Evolutionary conservation across 2,797 vertebrate genomes (phyloP).

Genomic region (Kryptolebias ocellatus): DNA sequence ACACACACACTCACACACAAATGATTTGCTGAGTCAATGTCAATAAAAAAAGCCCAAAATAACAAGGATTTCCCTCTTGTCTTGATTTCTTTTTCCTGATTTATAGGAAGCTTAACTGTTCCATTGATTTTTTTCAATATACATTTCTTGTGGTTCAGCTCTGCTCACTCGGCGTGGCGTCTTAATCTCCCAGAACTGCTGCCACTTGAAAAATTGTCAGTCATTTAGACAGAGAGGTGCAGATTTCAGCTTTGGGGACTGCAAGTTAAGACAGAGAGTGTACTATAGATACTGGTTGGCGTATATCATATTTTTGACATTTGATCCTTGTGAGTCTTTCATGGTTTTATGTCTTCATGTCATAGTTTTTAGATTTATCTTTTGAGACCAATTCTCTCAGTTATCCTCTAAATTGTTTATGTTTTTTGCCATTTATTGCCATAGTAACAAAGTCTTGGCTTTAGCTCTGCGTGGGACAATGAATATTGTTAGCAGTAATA

Average conservation of each 20-base stretch:
- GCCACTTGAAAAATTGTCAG: conserved; percentile 64
- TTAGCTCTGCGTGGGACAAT: conserved; percentile 19
- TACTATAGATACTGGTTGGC: conserved; percentile 7
- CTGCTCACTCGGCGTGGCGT: conserved; percentile 49
- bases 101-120: conserved; percentile 62
- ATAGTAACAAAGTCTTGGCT: conserved; percentile 52
- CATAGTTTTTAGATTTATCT: conserved; percentile 12
- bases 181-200: conserved; percentile 63
- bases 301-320: conserved; percentile 4
- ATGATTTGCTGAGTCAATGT: conserved; percentile 56
- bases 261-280: conserved; percentile 26
- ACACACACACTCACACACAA: conserved; percentile 30
- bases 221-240: conserved; percentile 40
- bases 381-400: conserved; percentile 20
- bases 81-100: conserved; percentile 53
- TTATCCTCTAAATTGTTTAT: conserved; percentile 54
- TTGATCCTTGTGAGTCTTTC: conserved; percentile 5
- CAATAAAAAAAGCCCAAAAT: conserved; percentile 47
- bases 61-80: conserved; percentile 44
- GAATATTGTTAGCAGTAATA: conserved; percentile 26
- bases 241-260: conserved; percentile 45
- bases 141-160: conserved; percentile 54
- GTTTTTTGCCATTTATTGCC: conserved; percentile 51
- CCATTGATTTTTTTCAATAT: conserved; percentile 57
- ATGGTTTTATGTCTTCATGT: not conserved